Evolutionary conservation across 2,888 invertebrate genomes (phyloP).

Genomic region (Apomyelois bistriatella): DNA sequence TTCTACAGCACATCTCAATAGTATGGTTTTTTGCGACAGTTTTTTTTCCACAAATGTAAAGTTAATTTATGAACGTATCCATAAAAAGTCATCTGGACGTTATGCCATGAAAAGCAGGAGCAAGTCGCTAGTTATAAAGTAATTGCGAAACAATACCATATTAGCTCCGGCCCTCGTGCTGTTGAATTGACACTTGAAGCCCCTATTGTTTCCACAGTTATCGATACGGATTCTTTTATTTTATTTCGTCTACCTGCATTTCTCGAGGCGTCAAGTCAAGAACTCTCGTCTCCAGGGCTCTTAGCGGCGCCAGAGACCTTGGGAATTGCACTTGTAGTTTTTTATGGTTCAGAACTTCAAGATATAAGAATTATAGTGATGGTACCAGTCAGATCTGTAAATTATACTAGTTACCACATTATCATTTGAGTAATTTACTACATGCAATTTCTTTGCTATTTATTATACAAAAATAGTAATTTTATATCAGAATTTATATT

Average conservation of each 20-base stretch:
- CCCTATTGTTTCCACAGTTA: conserved; percentile 7
- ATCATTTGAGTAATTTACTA: too few relatives aligned
- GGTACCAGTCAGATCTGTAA: too few relatives aligned
- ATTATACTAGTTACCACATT: too few relatives aligned
- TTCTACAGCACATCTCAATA: too few relatives aligned
- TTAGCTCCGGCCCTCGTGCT: background rate
- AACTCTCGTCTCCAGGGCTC: conserved; percentile 3
- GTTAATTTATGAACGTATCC: background rate
- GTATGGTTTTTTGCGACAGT: too few relatives aligned
- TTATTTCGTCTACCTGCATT: conserved; percentile 1
- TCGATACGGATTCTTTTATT: conserved; percentile 7
- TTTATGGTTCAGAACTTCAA: background rate
- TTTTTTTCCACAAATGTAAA: too few relatives aligned
- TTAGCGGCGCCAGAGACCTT: conserved; percentile 9
- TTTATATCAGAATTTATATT: too few relatives aligned
- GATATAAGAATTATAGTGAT: too few relatives aligned
- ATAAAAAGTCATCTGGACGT: background rate
- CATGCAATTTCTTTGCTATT: too few relatives aligned
- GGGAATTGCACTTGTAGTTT: background rate
- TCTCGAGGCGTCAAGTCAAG: background rate
- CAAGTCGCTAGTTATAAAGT: background rate
- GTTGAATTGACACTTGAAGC: conserved; percentile 5
- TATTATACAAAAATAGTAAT: too few relatives aligned
- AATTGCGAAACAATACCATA: conserved; percentile 6
- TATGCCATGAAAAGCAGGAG: background rate